Evolutionary conservation across 1,140 invertebrate species (phyloP), one percentile per base, ranked within the genome.

Genomic region (Musca domestica): DNA sequence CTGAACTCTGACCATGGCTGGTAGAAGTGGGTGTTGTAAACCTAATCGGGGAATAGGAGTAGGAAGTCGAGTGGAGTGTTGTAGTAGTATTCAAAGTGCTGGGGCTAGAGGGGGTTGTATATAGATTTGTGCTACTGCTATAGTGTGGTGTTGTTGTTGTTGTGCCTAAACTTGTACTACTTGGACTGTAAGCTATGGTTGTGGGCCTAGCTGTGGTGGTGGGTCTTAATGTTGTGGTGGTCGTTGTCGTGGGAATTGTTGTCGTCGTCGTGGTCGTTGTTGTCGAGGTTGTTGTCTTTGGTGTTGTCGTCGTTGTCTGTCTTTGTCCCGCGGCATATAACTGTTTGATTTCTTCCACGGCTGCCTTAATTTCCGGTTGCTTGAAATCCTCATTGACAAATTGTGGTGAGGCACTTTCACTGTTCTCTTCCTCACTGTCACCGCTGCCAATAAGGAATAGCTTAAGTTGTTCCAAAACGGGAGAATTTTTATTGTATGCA

Each of bases 331-430:
- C 22, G 12, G 67, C 14, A 20, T 68, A 71, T 0, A 75, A 52
- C 1, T 73, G 61, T 64, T 73, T 77, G 6, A 78, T 74, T 58
- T 80, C 76, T 63, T 76, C 69, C 6, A 80, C 70, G 1, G 70
- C 71, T 1, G 76, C 73, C 19, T 71, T 74, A 20, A 74, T 67
- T 27, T 79, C 77, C 2, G 72, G 68, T 6, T 71, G 67, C 6
- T 73, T 70, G 41, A 73, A 74, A 25, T 80, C 77, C 56, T 80
- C 72, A 25, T 27, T 61, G 17, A 80, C 77, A 68, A 80, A 80
- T n/a, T 74, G 77, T n/a, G 75, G 74, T 2, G 76, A 71, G 15
- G 71, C 73, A 34, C 74, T 80, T 54, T 80, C 77, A 66, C 78
- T 72, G 48, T 78, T 76, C 63, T 80, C 73, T 52, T 78, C 76